These are phyloP conservation scores for Onychomys arenicola DNA, from an alignment of 2,797 vertebrate genomes.

Conservation along the genomic window DNA sequence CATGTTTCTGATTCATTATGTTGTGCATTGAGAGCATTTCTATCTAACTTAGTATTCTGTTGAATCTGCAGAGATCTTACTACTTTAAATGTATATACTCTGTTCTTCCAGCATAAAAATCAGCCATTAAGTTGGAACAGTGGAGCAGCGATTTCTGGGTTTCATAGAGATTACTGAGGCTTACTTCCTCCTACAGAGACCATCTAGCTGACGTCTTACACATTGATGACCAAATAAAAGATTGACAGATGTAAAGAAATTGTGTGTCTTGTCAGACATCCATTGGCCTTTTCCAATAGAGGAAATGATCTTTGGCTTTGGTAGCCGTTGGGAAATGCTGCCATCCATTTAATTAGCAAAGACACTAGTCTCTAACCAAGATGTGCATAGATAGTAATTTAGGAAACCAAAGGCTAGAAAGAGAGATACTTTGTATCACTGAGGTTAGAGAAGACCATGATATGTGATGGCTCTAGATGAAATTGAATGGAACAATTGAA, in stretches of 20 bases:
- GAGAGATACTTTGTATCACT: constrained; percentile 73
- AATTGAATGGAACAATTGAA: constrained; percentile 83
- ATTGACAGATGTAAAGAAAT: constrained; percentile 77
- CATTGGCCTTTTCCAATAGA: constrained; percentile 75
- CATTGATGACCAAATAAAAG: constrained; percentile 72
- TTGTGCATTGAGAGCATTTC: constrained; percentile 74
- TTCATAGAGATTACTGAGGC: constrained; percentile 83
- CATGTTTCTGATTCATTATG: constrained; percentile 83
- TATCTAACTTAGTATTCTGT: constrained; percentile 82
- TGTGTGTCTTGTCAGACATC: constrained; percentile 65
- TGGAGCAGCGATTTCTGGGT: constrained; percentile 79
- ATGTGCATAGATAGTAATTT: constrained; percentile 68
- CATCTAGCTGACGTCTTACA: constrained; percentile 48
- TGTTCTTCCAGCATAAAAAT: constrained; percentile 80
- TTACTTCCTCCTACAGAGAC: constrained; percentile 77
- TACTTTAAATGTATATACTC: constrained; percentile 81
- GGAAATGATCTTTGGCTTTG: constrained; percentile 73
- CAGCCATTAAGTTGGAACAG: constrained; percentile 79
- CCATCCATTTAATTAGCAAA: constrained; percentile 69
- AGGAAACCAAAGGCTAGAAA: constrained; percentile 72
- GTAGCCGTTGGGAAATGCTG: constrained; percentile 65
- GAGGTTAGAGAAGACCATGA: constrained; percentile 75
- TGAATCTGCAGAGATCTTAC: constrained; percentile 82
- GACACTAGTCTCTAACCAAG: constrained; percentile 69
- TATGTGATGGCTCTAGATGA: constrained; percentile 80